Evolutionary conservation across 2,797 vertebrate genomes (phyloP).

Genomic region (Poeciliopsis infans): DNA sequence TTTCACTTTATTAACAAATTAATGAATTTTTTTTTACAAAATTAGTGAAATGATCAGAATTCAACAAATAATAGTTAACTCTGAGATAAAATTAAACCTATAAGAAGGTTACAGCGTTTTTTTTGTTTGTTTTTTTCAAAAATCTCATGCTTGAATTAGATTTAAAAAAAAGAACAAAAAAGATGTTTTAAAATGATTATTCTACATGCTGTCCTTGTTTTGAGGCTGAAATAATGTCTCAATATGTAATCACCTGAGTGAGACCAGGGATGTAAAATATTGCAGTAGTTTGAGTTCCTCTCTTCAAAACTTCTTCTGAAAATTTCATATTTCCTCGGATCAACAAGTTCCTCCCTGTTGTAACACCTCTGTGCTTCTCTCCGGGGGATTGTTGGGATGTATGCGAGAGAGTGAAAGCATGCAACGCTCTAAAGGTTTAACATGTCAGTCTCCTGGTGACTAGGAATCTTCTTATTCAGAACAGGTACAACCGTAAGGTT

Average conservation of each 20-base stretch:
- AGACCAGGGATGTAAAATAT: slow-evolving; percentile 25
- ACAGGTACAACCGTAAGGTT: slow-evolving; percentile 36
- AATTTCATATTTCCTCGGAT: slow-evolving; percentile 33
- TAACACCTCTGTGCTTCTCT: slow-evolving; percentile 51
- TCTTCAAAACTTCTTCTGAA: slow-evolving; percentile 33
- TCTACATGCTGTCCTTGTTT: slow-evolving; percentile 14
- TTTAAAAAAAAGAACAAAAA: not conserved
- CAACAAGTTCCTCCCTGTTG: slow-evolving; percentile 39
- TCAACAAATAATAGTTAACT: not conserved
- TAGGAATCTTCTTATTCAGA: slow-evolving; percentile 26
- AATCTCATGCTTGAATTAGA: not conserved
- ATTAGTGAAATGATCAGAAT: too few species aligned
- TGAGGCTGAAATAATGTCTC: slow-evolving; percentile 30
- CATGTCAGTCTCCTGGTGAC: slow-evolving; percentile 36
- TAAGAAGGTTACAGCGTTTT: not conserved
- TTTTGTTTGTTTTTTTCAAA: too few species aligned
- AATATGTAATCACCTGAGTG: slow-evolving; percentile 11
- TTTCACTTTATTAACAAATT: not conserved
- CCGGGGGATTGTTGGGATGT: slow-evolving; percentile 35
- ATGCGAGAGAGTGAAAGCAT: slow-evolving; percentile 43
- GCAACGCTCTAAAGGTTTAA: slow-evolving; percentile 47
- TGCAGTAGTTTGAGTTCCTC: slow-evolving; percentile 15
- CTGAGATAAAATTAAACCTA: not conserved
- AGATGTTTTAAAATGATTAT: not conserved
- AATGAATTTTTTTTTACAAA: not conserved